phyloP scores from a whole-genome alignment of 1,140 invertebrate species.

The Camponotus vicinus region DNA sequence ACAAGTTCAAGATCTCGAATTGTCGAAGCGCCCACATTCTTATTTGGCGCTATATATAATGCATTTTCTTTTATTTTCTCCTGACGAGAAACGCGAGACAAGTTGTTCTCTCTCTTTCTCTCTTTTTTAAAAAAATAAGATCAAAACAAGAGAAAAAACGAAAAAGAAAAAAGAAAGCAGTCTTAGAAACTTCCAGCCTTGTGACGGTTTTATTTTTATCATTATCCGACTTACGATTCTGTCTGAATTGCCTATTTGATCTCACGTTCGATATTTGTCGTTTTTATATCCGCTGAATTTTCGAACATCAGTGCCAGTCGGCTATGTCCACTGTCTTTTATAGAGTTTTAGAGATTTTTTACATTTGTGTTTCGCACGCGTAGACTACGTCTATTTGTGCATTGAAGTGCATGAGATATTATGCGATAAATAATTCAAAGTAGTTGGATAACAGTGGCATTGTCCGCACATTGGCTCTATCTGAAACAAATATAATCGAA shows the following conservation, averaged over 20 bases:
- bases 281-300: constrained; percentile 48
- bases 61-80: constrained; percentile 75
- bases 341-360: neutral
- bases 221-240: constrained; percentile 73
- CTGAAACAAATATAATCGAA: constrained; percentile 9
- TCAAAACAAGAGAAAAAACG: constrained; percentile 43
- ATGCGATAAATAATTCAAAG: constrained; percentile 39
- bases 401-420: neutral
- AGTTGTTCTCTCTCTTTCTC: constrained; percentile 79
- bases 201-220: constrained; percentile 80
- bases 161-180: constrained; percentile 77
- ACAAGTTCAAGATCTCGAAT: constrained; percentile 79
- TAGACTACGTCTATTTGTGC: neutral
- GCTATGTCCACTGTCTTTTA: constrained; percentile 61
- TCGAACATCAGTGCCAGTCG: constrained; percentile 54
- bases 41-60: constrained; percentile 60
- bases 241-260: constrained; percentile 79
- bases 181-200: constrained; percentile 86
- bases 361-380: constrained; percentile 36
- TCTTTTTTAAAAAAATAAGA: constrained; percentile 40
- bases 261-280: constrained; percentile 77
- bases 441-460: constrained; percentile 66
- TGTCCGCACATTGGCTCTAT: constrained; percentile 48
- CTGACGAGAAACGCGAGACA: constrained; percentile 68
- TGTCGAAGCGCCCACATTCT: constrained; percentile 67